Base-by-base conservation (phyloP, 2,888 invertebrate species). In the Onchidella celtica region DNA sequence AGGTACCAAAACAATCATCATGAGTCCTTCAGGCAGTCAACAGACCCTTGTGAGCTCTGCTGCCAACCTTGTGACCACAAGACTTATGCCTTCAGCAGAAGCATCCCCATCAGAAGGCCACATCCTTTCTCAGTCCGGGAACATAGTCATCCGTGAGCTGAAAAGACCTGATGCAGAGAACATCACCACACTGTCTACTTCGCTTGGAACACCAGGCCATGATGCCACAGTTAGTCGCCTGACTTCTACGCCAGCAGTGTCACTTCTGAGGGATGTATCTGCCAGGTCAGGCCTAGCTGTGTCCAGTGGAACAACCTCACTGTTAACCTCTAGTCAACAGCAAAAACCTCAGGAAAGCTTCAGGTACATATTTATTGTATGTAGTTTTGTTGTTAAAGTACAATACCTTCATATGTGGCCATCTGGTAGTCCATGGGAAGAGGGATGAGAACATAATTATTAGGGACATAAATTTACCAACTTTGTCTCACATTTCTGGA, bases 111-210 rank as follows among this genome's bases (percentile, higher is more conserved):
- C 61, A 24, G 79, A 59, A 9, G 40, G 24, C 3, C 40, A 24
- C 21, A 21, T 55, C 17, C 27, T 61, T 17, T 65, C 70, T 21
- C 76, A 76, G 76, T 32, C 73, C 1, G 81, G 81, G 4, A 81
- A 76, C 55, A 63, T 81, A n/a, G 74, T 81, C 4, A 69, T 81
- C 9, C 63, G 75, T 32, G 81, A 81, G 59, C 61, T 81, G 17
- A 68, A 75, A 27, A 59, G 32, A 9, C n/a, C 59, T 24, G 81
- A 81, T 3, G 61, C 63, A 1, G 68, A 59, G 11, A 55, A 11
- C 24, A 36, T 63, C 14, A n/a, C 66, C 55, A 57, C 72, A 17
- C 32, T 57, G 55, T 2, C 70, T 27, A 17, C 77, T 11, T 21
- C 57, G 32, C 32, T 47, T 57, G 32, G 61, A 17, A 14, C 69